These are phyloP conservation scores for Ichneumoninae sp. DNA, from an alignment of 2,888 invertebrate genomes.

Conservation along the genomic window DNA sequence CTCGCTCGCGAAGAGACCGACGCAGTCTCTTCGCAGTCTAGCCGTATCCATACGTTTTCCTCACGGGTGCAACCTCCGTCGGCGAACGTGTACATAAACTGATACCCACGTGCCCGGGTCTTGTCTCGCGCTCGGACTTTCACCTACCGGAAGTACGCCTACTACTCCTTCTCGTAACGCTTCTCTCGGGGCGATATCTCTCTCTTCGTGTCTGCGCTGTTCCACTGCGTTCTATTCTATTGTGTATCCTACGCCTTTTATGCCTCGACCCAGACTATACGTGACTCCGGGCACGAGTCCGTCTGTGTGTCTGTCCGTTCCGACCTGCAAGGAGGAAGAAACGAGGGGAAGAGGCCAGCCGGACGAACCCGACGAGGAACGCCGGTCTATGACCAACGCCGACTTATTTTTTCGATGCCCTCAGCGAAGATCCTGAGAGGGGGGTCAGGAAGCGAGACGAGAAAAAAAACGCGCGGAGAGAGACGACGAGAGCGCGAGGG, in stretches of 20 bases:
- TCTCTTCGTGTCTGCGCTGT: conserved; percentile 9
- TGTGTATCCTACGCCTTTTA: conserved; percentile 7
- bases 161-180: conserved; percentile 45
- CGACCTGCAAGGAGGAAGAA: conserved; percentile 24
- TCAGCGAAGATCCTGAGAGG: conserved; percentile 44
- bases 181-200: conserved; percentile 36
- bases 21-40: conserved; percentile 79
- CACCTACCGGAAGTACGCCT: conserved; percentile 75
- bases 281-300: conserved; percentile 30
- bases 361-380: conserved; percentile 35
- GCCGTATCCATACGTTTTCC: conserved; percentile 65
- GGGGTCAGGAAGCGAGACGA: conserved; percentile 27
- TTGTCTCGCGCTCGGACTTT: conserved; percentile 76
- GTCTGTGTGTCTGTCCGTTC: neutral
- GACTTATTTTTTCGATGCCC: conserved; percentile 31
- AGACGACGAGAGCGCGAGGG: conserved; percentile 29
- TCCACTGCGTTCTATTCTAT: conserved; percentile 1
- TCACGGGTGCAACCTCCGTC: conserved; percentile 28
- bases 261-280: neutral
- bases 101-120: conserved; percentile 65
- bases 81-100: conserved; percentile 60
- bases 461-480: conserved; percentile 10
- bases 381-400: conserved; percentile 29
- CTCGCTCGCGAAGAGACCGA: conserved; percentile 69
- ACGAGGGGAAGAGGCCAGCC: conserved; percentile 57